Evolutionary conservation across 2,113 vertebrate genomes (phyloP).

Genomic region (Gila orcuttii): DNA sequence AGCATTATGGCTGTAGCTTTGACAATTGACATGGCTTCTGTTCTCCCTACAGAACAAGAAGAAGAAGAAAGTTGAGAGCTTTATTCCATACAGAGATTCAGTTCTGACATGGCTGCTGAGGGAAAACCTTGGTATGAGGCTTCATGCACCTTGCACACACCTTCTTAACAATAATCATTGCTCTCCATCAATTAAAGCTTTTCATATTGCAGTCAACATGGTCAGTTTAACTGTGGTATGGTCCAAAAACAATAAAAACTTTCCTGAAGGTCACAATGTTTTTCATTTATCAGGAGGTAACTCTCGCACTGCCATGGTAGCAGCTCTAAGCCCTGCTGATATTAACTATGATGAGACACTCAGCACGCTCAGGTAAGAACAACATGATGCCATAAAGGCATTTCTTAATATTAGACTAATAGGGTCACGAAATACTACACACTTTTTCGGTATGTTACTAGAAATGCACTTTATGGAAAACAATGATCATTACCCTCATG

Average conservation of each 20-base stretch:
- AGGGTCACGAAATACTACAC: not conserved
- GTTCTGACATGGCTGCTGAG: constrained; percentile 97
- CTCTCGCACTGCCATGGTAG: constrained; percentile 97
- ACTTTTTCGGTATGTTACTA: not conserved
- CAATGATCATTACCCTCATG: not conserved
- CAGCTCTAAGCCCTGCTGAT: constrained; percentile 95
- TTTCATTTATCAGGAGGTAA: constrained; percentile 84
- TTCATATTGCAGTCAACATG: not conserved
- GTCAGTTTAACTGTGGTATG: not conserved
- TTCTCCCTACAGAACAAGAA: constrained; percentile 84
- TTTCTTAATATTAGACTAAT: not conserved
- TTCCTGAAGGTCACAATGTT: not conserved
- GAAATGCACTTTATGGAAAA: too few species aligned
- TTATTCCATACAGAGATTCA: constrained; percentile 94
- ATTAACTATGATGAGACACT: constrained; percentile 98
- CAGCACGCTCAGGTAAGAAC: constrained; percentile 90
- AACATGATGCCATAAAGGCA: not conserved
- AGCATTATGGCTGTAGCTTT: not conserved
- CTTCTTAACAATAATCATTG: not conserved
- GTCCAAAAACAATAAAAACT: not conserved
- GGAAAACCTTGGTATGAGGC: constrained; percentile 88
- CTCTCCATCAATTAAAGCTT: not conserved
- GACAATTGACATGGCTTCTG: not conserved
- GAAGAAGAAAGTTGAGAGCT: constrained; percentile 95
- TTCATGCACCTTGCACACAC: constrained; percentile 5